Conservation (phyloP, 2,797 vertebrate species). For the Rousettus madagascariensis region DNA sequence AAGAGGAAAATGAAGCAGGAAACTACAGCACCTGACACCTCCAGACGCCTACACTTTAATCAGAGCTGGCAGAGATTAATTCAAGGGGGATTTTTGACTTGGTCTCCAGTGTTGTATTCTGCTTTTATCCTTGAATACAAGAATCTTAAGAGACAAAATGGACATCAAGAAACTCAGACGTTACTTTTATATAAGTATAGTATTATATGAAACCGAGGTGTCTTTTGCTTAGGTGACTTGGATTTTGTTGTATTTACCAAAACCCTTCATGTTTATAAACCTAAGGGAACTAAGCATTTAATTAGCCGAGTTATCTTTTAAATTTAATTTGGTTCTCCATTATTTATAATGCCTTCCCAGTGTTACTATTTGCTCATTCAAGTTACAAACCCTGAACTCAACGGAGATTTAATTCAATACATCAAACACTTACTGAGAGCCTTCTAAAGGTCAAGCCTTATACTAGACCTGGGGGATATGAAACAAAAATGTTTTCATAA, state of each 20-base stretch:
- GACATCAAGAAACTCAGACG: not conserved
- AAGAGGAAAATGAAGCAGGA: slow-evolving; percentile 85
- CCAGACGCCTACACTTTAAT: slow-evolving; percentile 83
- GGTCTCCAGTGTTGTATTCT: slow-evolving; percentile 38
- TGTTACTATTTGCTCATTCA: slow-evolving; percentile 55
- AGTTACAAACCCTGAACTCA: slow-evolving; percentile 46
- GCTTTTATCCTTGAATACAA: slow-evolving; percentile 42
- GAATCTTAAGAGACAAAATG: not conserved
- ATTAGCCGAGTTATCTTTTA: slow-evolving; percentile 61
- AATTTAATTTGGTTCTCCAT: slow-evolving; percentile 57
- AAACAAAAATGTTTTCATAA: slow-evolving; percentile 40
- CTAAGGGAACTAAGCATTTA: slow-evolving; percentile 54
- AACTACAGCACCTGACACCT: slow-evolving; percentile 86
- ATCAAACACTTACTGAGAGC: slow-evolving; percentile 59
- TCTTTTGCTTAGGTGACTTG: slow-evolving; percentile 13
- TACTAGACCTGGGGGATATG: slow-evolving; percentile 16
- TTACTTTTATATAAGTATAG: not conserved
- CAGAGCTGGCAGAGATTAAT: slow-evolving; percentile 87
- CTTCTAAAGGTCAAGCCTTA: slow-evolving; percentile 62
- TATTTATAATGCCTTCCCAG: slow-evolving; percentile 61
- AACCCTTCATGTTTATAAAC: slow-evolving; percentile 36
- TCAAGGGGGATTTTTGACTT: slow-evolving; percentile 81
- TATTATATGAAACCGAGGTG: not conserved
- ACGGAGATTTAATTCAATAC: slow-evolving; percentile 65
- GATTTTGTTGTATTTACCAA: not conserved